A percentile compares a stretch with the other conserved stretches of the same genome.
Conservation (phyloP, 2,113 vertebrate genomes). For the Brachyistius frenatus region DNA sequence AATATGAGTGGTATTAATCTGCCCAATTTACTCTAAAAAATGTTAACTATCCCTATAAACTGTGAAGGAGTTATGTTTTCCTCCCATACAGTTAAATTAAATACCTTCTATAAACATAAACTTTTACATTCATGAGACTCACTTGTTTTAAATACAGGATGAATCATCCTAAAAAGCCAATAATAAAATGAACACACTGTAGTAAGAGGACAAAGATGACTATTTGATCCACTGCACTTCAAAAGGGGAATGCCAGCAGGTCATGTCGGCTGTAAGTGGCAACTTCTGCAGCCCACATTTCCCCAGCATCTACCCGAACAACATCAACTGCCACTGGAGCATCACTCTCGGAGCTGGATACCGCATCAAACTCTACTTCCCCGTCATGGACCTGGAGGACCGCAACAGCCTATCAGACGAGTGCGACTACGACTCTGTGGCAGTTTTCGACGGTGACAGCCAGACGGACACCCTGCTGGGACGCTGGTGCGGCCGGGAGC, state of each 20-base stretch:
- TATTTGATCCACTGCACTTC: constrained; percentile 8
- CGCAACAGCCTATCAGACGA: constrained; percentile 88
- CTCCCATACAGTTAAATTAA: neutral
- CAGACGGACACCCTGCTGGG: constrained; percentile 87
- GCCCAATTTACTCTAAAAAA: neutral
- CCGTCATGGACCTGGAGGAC: constrained; percentile 91
- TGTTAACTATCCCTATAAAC: neutral
- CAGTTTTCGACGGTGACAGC: constrained; percentile 87
- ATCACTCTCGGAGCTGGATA: constrained; percentile 86
- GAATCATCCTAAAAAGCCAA: no score
- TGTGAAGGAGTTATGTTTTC: neutral
- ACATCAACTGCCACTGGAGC: constrained; percentile 96
- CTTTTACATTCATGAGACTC: neutral
- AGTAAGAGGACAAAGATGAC: neutral
- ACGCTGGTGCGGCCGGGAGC: constrained; percentile 90
- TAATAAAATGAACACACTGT: neutral
- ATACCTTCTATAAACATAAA: neutral
- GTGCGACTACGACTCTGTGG: constrained; percentile 93
- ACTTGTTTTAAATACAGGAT: no score
- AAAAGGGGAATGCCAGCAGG: constrained; percentile 94
- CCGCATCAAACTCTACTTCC: constrained; percentile 90
- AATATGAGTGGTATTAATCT: neutral
- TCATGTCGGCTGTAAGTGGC: constrained; percentile 86
- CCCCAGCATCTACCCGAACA: constrained; percentile 95
- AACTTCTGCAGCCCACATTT: constrained; percentile 96